Conservation (phyloP, 1,140 invertebrate genomes). For the Protaetia brevitarsis region DNA sequence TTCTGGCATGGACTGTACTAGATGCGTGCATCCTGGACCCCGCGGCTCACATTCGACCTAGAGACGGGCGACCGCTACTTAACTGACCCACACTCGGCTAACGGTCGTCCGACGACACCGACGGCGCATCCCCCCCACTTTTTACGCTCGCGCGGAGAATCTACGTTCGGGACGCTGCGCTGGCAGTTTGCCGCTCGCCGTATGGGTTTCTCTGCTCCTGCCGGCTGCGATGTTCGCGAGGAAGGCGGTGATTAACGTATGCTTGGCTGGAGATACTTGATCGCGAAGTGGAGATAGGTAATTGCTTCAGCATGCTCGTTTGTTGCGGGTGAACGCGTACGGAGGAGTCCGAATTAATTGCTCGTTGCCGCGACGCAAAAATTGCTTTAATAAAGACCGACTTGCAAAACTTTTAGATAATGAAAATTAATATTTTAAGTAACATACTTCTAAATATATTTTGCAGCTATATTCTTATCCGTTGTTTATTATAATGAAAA, state of each 20-base stretch:
- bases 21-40: neutral
- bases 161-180: neutral
- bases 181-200: neutral
- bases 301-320: conserved; percentile 5
- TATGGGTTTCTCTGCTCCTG: neutral
- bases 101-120: neutral
- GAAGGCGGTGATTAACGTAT: neutral
- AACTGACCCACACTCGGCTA: conserved; percentile 19
- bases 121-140: neutral
- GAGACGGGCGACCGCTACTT: conserved; percentile 8
- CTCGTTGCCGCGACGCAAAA: neutral
- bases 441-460: no score
- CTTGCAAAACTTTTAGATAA: no score
- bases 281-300: neutral
- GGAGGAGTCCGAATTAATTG: neutral
- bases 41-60: conserved; percentile 13
- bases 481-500: no score
- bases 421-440: no score
- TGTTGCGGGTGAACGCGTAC: neutral
- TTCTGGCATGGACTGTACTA: no score
- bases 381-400: no score
- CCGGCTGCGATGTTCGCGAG: neutral
- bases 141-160: neutral
- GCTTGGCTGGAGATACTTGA: conserved; percentile 1
- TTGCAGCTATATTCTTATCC: no score